Conservation (phyloP, 2,113 vertebrate species). For the Hippocampus mohnikei region DNA sequence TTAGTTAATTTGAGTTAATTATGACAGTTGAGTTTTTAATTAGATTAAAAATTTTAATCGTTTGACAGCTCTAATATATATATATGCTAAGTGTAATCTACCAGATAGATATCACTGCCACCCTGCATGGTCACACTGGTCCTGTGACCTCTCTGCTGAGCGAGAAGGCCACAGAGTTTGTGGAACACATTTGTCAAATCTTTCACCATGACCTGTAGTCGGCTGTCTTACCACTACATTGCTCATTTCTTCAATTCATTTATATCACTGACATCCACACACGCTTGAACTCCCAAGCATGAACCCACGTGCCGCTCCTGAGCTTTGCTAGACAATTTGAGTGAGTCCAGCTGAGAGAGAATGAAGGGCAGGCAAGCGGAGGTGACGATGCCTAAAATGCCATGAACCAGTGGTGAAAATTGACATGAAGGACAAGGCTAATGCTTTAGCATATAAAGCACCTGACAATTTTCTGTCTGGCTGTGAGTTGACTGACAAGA, state of each 20-base stretch:
- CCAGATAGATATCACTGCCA: not conserved
- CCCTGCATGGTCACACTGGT: not conserved
- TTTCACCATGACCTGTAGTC: conserved; percentile 8
- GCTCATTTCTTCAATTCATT: conserved; percentile 2
- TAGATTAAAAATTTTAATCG: too few species aligned
- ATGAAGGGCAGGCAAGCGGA: not conserved
- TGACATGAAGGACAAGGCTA: not conserved
- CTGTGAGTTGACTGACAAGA: not conserved
- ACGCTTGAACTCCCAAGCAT: not conserved
- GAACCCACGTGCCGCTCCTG: not conserved
- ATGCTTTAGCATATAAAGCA: not conserved
- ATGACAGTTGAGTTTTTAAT: too few species aligned
- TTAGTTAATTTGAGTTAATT: too few species aligned
- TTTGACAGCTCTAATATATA: too few species aligned
- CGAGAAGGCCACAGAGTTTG: not conserved
- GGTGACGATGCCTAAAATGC: not conserved
- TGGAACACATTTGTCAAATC: conserved; percentile 21
- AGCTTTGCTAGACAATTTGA: not conserved
- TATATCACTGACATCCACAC: not conserved
- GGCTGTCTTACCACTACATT: not conserved
- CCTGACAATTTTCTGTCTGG: not conserved
- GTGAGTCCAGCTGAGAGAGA: not conserved
- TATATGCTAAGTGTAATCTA: not conserved
- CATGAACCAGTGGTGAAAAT: not conserved
- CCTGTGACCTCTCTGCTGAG: conserved; percentile 10